Percentiles rank a stretch among this genome's conserved stretches.
Conservation (phyloP, 2,113 vertebrate genomes). For the Phylloscopus trochiloides region DNA sequence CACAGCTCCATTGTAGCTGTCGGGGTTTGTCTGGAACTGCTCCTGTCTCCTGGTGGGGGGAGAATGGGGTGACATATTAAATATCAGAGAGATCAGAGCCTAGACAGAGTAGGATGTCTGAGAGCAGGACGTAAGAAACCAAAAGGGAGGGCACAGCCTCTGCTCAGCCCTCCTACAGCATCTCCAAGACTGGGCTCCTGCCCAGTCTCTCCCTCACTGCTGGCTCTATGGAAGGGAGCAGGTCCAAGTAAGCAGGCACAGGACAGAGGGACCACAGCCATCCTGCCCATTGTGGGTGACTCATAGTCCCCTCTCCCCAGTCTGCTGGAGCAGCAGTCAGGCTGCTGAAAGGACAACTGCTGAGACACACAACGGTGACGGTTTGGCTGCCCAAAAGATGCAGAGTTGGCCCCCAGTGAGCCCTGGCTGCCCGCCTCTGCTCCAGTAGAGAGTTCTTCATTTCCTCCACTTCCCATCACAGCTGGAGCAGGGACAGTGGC, state of each 20-base stretch:
- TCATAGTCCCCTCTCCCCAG: neutral
- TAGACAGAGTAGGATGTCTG: neutral
- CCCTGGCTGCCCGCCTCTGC: too few relatives aligned
- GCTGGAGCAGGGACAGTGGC: neutral
- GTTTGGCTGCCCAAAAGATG: neutral
- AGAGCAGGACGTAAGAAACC: neutral
- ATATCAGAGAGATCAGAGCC: neutral
- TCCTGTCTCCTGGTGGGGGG: constrained; percentile 71
- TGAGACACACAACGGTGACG: rapidly evolving
- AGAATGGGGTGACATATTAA: neutral
- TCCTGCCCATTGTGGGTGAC: rapidly evolving
- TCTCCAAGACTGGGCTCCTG: rapidly evolving
- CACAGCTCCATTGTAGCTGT: constrained; percentile 94
- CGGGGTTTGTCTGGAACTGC: constrained; percentile 82
- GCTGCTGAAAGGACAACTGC: neutral
- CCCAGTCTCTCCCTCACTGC: neutral
- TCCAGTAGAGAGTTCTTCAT: rapidly evolving
- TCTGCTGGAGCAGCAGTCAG: neutral
- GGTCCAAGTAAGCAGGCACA: neutral
- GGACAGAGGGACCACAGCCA: neutral
- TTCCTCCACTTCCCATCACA: neutral
- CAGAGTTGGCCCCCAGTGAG: neutral
- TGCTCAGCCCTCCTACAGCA: neutral
- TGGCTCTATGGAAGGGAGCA: neutral
- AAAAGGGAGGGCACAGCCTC: neutral